Conservation (phyloP, 2,888 invertebrate species). For the Miltochrista miniata region DNA sequence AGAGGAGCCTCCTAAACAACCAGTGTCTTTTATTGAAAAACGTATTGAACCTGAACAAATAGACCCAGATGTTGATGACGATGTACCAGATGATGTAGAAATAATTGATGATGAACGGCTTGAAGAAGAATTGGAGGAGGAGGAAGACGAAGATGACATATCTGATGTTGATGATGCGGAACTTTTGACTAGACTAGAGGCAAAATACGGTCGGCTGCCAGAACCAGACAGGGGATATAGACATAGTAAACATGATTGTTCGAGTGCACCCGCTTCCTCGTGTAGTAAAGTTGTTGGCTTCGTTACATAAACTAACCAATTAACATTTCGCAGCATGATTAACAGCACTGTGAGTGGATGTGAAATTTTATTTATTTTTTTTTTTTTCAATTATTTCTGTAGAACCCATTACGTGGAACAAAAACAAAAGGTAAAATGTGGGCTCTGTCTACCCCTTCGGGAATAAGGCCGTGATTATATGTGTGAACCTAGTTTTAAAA, state of each 20-base stretch:
- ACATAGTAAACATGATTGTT: slow-evolving; percentile 70
- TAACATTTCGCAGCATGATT: slow-evolving; percentile 66
- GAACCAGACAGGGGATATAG: slow-evolving; percentile 75
- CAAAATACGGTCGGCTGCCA: slow-evolving; percentile 88
- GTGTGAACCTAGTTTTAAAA: too few relatives aligned
- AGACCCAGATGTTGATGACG: slow-evolving; percentile 56
- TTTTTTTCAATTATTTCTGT: too few relatives aligned
- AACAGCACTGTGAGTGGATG: slow-evolving; percentile 68
- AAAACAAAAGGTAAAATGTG: too few relatives aligned
- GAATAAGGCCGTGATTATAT: too few relatives aligned
- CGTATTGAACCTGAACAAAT: slow-evolving; percentile 26
- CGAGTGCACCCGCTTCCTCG: slow-evolving; percentile 41
- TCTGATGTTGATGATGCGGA: slow-evolving; percentile 88
- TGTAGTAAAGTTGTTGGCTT: slow-evolving; percentile 48
- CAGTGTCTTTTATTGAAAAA: slow-evolving; percentile 23
- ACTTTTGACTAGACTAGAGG: slow-evolving; percentile 87
- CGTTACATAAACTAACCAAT: slow-evolving; percentile 49
- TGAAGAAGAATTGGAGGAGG: slow-evolving; percentile 75
- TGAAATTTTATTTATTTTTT: slow-evolving; percentile 12
- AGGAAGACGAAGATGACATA: slow-evolving; percentile 78
- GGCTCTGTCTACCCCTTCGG: too few relatives aligned
- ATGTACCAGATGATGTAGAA: slow-evolving; percentile 72
- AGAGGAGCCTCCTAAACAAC: slow-evolving; percentile 53
- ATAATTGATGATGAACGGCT: slow-evolving; percentile 77
- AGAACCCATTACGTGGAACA: too few relatives aligned